phyloP scores from a whole-genome alignment of 2,888 invertebrate genomes.

The Alviniconcha strummeri region DNA sequence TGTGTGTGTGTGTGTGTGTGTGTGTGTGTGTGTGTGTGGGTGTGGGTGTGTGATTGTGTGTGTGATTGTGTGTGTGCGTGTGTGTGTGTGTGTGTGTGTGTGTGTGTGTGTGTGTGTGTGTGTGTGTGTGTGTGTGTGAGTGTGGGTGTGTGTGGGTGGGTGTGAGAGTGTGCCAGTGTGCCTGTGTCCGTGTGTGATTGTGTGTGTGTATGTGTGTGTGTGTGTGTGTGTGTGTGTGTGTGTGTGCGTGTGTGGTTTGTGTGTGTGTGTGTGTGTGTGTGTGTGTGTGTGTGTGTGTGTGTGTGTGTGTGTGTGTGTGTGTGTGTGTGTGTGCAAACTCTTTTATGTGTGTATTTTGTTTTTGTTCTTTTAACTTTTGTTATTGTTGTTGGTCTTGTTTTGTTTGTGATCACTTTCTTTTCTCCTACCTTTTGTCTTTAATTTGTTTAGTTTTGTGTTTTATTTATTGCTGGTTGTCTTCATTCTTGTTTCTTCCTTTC shows the following conservation, averaged over 20 bases:
- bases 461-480: no score
- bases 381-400: no score
- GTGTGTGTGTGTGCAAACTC: no score
- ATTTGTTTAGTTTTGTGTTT: no score
- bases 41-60: no score
- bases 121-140: not conserved
- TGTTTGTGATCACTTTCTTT: no score
- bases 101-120: not conserved
- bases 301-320: constrained; percentile 2
- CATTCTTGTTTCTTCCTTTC: no score
- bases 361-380: no score
- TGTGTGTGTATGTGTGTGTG: constrained; percentile 8
- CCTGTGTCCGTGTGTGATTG: no score
- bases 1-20: constrained; percentile 14
- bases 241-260: not conserved
- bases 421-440: no score
- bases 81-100: not conserved
- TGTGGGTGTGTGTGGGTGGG: not conserved
- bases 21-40: not conserved
- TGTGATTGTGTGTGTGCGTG: not conserved
- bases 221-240: not conserved
- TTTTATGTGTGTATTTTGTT: no score
- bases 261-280: not conserved
- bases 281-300: constrained; percentile 16
- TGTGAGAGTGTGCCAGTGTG: no score